A percentile compares a stretch with the other conserved stretches of the same genome.
These are phyloP conservation scores for Cylloceria caligata DNA, from an alignment of 2,888 invertebrate genomes.

Conservation along the genomic window DNA sequence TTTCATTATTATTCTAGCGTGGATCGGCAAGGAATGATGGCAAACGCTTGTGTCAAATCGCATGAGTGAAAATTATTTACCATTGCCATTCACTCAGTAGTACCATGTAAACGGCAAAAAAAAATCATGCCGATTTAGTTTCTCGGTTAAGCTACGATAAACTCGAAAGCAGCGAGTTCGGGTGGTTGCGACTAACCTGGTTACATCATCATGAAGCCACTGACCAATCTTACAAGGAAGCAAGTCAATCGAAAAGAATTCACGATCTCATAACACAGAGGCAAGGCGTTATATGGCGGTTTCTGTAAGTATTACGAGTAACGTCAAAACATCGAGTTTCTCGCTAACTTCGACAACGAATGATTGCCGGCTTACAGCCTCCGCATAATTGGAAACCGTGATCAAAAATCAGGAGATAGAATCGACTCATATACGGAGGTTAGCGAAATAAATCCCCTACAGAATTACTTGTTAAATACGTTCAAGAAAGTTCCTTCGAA, in stretches of 20 bases:
- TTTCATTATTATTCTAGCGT: background rate
- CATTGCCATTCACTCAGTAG: background rate
- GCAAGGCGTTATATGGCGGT: background rate
- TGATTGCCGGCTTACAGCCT: too few relatives aligned
- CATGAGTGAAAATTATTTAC: background rate
- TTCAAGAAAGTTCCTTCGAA: conserved; percentile 16
- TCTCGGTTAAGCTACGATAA: background rate
- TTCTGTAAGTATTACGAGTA: too few relatives aligned
- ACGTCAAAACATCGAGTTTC: too few relatives aligned
- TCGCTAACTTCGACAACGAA: too few relatives aligned
- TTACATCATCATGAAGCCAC: background rate
- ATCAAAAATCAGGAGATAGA: conserved; percentile 6
- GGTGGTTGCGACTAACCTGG: conserved; percentile 3
- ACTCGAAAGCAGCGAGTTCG: background rate
- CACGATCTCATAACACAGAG: background rate
- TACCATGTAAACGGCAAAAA: background rate
- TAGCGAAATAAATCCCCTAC: conserved; percentile 28
- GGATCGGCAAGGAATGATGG: background rate
- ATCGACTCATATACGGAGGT: background rate
- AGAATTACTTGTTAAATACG: background rate
- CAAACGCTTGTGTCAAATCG: conserved; percentile 6
- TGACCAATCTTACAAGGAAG: background rate
- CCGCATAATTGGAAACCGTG: too few relatives aligned
- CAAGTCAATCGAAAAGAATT: background rate
- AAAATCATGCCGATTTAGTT: conserved; percentile 16